A percentile compares a stretch with the other conserved stretches of the same genome.
phyloP scores from a whole-genome alignment of 1,140 invertebrate species.

The Heterodera schachtii region DNA sequence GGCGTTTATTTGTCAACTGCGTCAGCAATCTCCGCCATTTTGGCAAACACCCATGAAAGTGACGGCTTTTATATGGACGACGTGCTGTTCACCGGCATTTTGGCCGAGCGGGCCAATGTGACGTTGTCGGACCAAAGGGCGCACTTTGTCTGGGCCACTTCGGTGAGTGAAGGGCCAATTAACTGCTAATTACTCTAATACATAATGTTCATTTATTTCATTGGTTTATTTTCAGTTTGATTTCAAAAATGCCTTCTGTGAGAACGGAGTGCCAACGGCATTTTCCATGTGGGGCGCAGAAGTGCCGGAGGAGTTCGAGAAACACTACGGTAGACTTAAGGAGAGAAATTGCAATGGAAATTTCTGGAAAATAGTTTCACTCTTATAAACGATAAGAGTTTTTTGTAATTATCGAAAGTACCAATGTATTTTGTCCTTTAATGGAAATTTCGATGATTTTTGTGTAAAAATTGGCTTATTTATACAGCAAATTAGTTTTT shows the following conservation, averaged over 20 bases:
- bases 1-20: constrained; percentile 3
- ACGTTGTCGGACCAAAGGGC: neutral
- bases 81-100: constrained; percentile 37
- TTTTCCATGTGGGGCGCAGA: neutral
- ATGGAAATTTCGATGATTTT: too few species aligned
- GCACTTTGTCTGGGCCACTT: neutral
- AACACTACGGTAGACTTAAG: neutral
- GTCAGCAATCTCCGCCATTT: constrained; percentile 8
- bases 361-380: too few species aligned
- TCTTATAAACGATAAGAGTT: too few species aligned
- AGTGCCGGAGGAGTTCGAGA: neutral
- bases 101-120: constrained; percentile 32
- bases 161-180: neutral
- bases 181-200: neutral
- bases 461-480: too few species aligned
- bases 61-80: constrained; percentile 33
- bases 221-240: neutral
- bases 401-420: too few species aligned
- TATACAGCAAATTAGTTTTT: too few species aligned
- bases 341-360: too few species aligned
- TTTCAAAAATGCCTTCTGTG: neutral
- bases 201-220: too few species aligned
- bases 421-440: too few species aligned
- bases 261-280: neutral
- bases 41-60: neutral